Evolutionary conservation across 2,888 invertebrate genomes (phyloP).

Genomic region (Nysson spinosus): DNA sequence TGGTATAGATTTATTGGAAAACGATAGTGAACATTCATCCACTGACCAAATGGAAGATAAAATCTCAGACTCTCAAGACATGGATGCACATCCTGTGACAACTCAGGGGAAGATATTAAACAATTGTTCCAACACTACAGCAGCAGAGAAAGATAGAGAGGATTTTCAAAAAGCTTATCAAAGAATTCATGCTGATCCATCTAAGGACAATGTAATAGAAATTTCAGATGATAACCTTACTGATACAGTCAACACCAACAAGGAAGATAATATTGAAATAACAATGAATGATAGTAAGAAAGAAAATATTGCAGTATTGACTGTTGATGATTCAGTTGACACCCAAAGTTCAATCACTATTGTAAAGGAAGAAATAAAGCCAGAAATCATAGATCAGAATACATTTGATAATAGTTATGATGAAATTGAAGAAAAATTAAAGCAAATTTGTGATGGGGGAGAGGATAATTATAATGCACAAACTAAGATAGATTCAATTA

Average conservation of each 20-base stretch:
- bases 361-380: slow-evolving; percentile 56
- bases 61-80: slow-evolving; percentile 34
- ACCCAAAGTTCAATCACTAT: neutral
- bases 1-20: slow-evolving; percentile 59
- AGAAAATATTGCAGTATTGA: neutral
- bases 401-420: slow-evolving; percentile 60
- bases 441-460: slow-evolving; percentile 58
- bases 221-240: slow-evolving; percentile 33
- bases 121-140: too few species aligned
- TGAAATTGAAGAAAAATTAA: slow-evolving; percentile 68
- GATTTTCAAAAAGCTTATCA: slow-evolving; percentile 2
- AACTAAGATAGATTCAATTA: neutral
- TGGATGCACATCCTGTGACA: slow-evolving; percentile 17
- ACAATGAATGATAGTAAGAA: neutral
- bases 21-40: slow-evolving; percentile 47
- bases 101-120: neutral
- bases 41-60: slow-evolving; percentile 36
- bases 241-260: slow-evolving; percentile 3
- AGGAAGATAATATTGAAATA: slow-evolving; percentile 2
- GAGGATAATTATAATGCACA: slow-evolving; percentile 28
- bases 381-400: slow-evolving; percentile 47
- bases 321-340: neutral
- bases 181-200: slow-evolving; percentile 16
- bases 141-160: neutral
- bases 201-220: slow-evolving; percentile 51